Conservation (phyloP, 2,888 invertebrate species). For the Lepidocyrtinus sp. region DNA sequence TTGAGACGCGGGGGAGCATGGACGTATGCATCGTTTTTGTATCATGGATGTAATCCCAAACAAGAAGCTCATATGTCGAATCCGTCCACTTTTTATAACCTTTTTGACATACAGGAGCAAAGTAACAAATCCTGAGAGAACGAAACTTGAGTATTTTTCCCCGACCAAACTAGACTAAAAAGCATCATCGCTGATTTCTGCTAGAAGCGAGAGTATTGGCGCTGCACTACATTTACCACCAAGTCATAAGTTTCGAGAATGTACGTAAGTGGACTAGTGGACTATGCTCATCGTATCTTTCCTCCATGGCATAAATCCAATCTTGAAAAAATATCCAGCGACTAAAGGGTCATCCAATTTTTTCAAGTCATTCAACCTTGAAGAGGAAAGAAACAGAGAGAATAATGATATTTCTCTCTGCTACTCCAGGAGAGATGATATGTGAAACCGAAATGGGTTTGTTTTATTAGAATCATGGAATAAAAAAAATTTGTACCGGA, state of each 20-base stretch:
- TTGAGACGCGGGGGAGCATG: no score
- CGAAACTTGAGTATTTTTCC: conserved; percentile 52
- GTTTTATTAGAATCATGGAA: conserved; percentile 35
- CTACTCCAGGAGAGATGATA: conserved; percentile 39
- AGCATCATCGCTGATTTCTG: background rate
- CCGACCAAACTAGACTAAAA: conserved; percentile 3
- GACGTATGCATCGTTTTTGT: conserved; percentile 9
- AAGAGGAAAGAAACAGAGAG: conserved; percentile 26
- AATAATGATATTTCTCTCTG: conserved; percentile 6
- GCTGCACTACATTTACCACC: conserved; percentile 37
- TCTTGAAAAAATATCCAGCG: conserved; percentile 36
- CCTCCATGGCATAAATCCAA: conserved; percentile 53
- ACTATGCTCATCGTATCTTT: conserved; percentile 1
- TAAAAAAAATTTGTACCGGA: background rate
- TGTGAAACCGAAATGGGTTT: conserved; percentile 51
- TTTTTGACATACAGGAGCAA: conserved; percentile 56
- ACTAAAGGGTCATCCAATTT: conserved; percentile 59
- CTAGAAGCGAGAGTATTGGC: background rate
- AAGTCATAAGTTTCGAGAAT: conserved; percentile 4
- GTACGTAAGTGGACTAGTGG: background rate
- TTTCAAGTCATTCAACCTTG: conserved; percentile 57
- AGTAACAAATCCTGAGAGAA: conserved; percentile 60
- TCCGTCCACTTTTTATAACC: conserved; percentile 62
- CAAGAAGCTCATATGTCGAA: conserved; percentile 62
- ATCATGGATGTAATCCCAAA: conserved; percentile 59